phyloP scores from a whole-genome alignment of 2,113 vertebrate genomes.

The Aegotheles bennettii region DNA sequence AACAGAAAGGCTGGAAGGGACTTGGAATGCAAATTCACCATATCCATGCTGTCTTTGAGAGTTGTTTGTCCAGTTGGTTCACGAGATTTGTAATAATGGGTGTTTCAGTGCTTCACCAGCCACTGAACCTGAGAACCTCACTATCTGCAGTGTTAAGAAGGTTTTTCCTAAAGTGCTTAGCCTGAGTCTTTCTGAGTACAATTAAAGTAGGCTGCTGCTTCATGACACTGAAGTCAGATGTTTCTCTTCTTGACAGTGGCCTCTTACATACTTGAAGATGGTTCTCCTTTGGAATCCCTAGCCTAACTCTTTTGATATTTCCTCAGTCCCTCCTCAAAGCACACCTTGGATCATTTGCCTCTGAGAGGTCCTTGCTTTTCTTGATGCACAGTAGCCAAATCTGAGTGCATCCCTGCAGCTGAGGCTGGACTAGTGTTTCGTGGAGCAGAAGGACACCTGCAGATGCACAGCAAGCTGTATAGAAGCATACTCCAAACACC shows the following conservation, averaged over 20 bases:
- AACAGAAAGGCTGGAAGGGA: background rate
- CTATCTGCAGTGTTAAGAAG: background rate
- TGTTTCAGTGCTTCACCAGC: background rate
- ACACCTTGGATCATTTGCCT: background rate
- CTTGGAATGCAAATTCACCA: background rate
- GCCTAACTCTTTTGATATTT: background rate
- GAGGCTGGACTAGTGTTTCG: background rate
- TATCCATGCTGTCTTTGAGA: background rate
- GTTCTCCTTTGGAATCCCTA: background rate
- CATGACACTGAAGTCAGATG: background rate
- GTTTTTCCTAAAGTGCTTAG: background rate
- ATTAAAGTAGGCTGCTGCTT: background rate
- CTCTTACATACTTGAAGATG: background rate
- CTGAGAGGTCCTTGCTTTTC: background rate
- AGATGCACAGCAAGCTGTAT: background rate
- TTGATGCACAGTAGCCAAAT: background rate
- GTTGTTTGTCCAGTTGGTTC: background rate
- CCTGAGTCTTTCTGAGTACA: background rate
- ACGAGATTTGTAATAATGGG: rapidly evolving
- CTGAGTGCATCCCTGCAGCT: background rate
- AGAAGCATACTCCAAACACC: background rate
- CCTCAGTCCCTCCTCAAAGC: background rate
- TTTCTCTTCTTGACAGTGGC: background rate
- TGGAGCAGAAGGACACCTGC: background rate
- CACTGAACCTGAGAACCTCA: background rate